Evolutionary conservation across 2,113 vertebrate genomes (phyloP).

Genomic region (Mobula hypostoma): DNA sequence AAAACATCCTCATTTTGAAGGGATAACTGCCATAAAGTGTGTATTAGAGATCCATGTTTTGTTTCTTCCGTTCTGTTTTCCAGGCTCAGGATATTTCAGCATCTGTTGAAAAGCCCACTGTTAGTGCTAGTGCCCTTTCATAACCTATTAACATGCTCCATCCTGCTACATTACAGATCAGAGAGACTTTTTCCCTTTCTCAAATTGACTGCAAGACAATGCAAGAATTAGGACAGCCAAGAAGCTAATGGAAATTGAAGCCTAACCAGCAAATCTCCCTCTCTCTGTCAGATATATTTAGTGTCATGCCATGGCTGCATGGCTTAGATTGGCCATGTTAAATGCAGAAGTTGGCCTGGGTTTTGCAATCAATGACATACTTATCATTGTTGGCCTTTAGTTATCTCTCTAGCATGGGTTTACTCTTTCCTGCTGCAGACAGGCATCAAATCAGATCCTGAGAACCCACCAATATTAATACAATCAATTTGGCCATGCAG

Average conservation of each 20-base stretch:
- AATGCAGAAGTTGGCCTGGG: background rate
- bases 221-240: background rate
- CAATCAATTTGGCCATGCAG: too few relatives aligned
- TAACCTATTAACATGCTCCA: background rate
- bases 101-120: background rate
- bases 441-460: too few relatives aligned
- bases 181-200: background rate
- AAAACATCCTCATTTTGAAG: background rate
- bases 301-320: background rate
- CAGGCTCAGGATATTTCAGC: background rate
- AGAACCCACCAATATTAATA: too few relatives aligned
- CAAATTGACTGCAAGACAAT: background rate
- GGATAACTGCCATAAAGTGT: background rate
- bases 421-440: too few relatives aligned
- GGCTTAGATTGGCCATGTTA: background rate
- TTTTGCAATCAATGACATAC: too few relatives aligned
- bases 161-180: background rate
- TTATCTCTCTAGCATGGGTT: too few relatives aligned
- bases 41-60: background rate
- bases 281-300: background rate
- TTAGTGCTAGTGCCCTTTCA: background rate
- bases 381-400: too few relatives aligned
- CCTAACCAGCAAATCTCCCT: background rate
- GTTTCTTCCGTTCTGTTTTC: background rate
- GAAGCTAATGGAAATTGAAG: background rate